Conservation (phyloP, 2,113 vertebrate genomes). For the Bettongia penicillata region DNA sequence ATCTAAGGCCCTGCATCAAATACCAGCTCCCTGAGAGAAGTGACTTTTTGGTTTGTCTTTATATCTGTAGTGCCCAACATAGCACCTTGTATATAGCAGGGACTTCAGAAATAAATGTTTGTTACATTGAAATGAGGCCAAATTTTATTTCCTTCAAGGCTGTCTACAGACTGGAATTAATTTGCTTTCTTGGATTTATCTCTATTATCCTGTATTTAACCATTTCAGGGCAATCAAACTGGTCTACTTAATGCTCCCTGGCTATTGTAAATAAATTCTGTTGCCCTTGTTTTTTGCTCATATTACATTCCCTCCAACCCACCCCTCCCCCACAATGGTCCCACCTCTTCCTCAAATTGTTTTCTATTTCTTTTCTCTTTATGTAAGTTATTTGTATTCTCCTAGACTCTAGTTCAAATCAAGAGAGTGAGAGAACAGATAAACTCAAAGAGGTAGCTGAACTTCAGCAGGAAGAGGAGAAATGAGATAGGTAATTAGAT, state of each 20-base stretch:
- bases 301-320: not conserved
- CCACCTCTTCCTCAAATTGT: not conserved
- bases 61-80: not conserved
- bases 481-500: not conserved
- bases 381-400: not conserved
- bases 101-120: not conserved
- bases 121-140: not conserved
- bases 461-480: not conserved
- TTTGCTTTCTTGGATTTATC: constrained; percentile 30
- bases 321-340: not conserved
- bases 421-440: not conserved
- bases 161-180: not conserved
- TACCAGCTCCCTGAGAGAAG: not conserved
- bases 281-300: not conserved
- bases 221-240: not conserved
- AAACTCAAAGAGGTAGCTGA: not conserved
- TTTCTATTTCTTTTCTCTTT: not conserved
- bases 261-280: not conserved
- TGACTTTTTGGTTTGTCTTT: not conserved
- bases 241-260: not conserved
- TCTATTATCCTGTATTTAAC: not conserved
- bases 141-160: constrained; percentile 11
- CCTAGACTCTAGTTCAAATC: constrained; percentile 11
- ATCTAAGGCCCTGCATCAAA: not conserved
- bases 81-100: not conserved